Base-by-base conservation (phyloP, 2,888 invertebrate species). In the Archips crataeganus region DNA sequence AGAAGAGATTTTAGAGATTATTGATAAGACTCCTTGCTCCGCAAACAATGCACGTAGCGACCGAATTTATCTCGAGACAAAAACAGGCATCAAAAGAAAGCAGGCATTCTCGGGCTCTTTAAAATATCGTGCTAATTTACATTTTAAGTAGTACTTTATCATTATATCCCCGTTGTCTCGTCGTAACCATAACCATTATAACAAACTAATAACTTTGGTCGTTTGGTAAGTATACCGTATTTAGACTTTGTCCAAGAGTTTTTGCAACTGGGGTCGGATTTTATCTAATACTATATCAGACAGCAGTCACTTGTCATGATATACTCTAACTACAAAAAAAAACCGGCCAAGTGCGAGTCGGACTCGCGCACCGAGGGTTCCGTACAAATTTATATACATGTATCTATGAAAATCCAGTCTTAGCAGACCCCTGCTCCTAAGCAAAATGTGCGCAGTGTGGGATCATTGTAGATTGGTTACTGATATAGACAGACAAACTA, bases 131-230 rank as follows among this genome's bases (percentile, higher is more conserved):
- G 23, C 42, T 45, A 67, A 57, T 57, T 67, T 57, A 32, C 54
- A 66, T 66, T 66, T 66, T 57, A 66, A 66, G 54, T 54, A 66
- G 51, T 54, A 67, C 67, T 59, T 67, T 59, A n/a, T 67, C 51
- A 62, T 45, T 62, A 45, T 45, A 45, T 32, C 15, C 36, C 42
- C 42, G 6, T 42, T 45, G 11, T 45, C 45, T 45, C 45, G 45
- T 62, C 9, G 13, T 32, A 32, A n/a, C 23, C 39, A 39, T 62
- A 23, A 6, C 2, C 45, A 23, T 5, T 32, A 23, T 57, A 23
- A 10, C 11, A 11, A 57, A 32, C 32, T 57, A 23, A 23, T 57
- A 32, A 57, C 57, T 32, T 57, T 32, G 11, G 57, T 10, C 11
- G 32, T 57, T 57, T 57, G 11, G 57, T 11, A 57, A 32, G 11